Percentiles rank a stretch among this genome's conserved stretches.
Evolutionary conservation across 2,797 vertebrate genomes (phyloP).

Genomic region (Buceros bicornis): DNA sequence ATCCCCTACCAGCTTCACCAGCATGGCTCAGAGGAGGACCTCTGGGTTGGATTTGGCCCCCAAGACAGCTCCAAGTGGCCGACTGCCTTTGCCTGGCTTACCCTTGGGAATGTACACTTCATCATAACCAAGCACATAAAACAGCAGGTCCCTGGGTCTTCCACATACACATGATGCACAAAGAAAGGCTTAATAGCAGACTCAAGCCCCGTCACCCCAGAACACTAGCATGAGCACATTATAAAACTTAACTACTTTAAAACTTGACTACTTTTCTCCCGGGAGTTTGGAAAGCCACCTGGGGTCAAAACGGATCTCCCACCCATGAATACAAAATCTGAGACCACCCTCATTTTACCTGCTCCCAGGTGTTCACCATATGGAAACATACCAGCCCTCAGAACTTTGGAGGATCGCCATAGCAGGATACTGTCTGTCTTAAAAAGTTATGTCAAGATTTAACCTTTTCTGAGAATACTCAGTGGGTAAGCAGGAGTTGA

Average conservation of each 20-base stretch:
- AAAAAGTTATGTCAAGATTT: neutral
- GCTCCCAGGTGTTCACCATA: neutral
- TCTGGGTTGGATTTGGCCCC: neutral
- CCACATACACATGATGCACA: neutral
- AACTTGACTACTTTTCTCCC: neutral
- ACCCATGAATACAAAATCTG: neutral
- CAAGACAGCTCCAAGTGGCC: neutral
- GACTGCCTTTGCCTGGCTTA: neutral
- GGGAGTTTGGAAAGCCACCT: neutral
- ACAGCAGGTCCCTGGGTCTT: neutral
- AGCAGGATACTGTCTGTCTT: neutral
- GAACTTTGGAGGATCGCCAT: neutral
- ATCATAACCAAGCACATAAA: neutral
- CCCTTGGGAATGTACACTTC: neutral
- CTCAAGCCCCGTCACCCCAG: neutral
- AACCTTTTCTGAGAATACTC: neutral
- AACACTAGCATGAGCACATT: neutral
- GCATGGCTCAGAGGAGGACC: neutral
- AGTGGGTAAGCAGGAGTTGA: neutral
- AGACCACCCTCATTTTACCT: neutral
- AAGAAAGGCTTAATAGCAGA: neutral
- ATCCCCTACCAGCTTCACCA: neutral
- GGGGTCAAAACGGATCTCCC: neutral
- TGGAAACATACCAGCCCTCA: neutral
- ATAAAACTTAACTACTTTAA: too few relatives aligned